Conservation (phyloP, 2,113 vertebrate genomes). For the Muscicapa adusta region DNA sequence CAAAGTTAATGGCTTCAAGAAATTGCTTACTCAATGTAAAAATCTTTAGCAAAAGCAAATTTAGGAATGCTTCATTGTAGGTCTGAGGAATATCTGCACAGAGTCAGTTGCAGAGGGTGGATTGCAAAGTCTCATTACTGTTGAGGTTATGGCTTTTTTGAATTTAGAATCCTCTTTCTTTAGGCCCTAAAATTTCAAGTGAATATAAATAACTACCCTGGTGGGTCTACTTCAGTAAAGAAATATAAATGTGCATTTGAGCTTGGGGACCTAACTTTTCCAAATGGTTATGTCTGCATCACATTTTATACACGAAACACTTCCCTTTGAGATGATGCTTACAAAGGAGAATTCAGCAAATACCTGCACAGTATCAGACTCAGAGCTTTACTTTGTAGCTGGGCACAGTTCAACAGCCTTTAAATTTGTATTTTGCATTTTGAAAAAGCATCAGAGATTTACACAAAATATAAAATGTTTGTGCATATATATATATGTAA, state of each 20-base stretch:
- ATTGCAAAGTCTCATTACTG: background rate
- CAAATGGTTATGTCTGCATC: background rate
- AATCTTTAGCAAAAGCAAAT: background rate
- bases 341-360: background rate
- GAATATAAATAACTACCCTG: background rate
- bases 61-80: background rate
- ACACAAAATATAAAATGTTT: background rate
- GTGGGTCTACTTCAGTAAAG: background rate
- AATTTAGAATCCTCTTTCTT: background rate
- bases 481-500: background rate
- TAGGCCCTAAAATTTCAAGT: background rate
- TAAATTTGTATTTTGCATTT: background rate
- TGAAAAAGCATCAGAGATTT: background rate
- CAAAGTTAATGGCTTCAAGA: conserved; percentile 20
- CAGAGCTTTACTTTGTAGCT: background rate
- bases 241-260: background rate
- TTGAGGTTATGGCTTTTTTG: background rate
- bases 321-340: background rate
- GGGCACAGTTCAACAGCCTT: background rate
- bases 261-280: background rate
- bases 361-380: background rate
- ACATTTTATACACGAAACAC: background rate
- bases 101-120: background rate
- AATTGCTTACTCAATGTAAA: conserved; percentile 38
- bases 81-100: background rate